Evolutionary conservation across 2,888 invertebrate genomes (phyloP).

Genomic region (Oxycera nigricornis): DNA sequence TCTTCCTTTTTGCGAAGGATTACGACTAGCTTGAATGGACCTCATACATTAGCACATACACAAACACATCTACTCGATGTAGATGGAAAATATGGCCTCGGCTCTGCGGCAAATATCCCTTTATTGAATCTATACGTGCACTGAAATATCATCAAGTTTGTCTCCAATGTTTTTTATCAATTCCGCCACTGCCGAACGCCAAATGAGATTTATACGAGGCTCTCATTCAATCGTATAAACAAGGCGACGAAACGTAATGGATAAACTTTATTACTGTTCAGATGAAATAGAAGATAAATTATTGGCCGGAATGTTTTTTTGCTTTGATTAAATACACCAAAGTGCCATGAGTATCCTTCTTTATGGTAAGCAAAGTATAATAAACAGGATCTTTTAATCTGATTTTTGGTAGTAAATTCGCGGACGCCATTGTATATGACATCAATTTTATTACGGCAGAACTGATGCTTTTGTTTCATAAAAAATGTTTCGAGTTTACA

Average conservation of each 20-base stretch:
- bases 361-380: too few relatives aligned
- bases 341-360: too few relatives aligned
- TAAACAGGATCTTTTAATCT: too few relatives aligned
- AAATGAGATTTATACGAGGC: conserved; percentile 31
- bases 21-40: conserved; percentile 7
- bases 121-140: conserved; percentile 35
- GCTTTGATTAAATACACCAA: conserved; percentile 1
- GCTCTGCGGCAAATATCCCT: conserved; percentile 30
- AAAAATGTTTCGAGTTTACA: too few relatives aligned
- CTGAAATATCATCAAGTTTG: conserved; percentile 19
- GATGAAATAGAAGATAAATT: conserved; percentile 6
- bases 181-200: conserved; percentile 13
- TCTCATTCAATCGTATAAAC: not conserved
- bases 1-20: conserved; percentile 10
- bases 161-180: conserved; percentile 11
- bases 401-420: too few relatives aligned
- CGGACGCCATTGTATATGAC: too few relatives aligned
- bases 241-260: conserved; percentile 2
- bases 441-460: too few relatives aligned
- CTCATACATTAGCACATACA: not conserved
- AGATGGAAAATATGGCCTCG: conserved; percentile 14
- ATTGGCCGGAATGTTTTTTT: not conserved
- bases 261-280: conserved; percentile 14
- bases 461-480: too few relatives aligned
- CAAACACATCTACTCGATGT: not conserved